A percentile compares a stretch with the other conserved stretches of the same genome.
These are phyloP conservation scores for Cassiopea andromeda DNA, from an alignment of 30 jellyfish, hydroid and myxozoan genomes.

Conservation along the genomic window DNA sequence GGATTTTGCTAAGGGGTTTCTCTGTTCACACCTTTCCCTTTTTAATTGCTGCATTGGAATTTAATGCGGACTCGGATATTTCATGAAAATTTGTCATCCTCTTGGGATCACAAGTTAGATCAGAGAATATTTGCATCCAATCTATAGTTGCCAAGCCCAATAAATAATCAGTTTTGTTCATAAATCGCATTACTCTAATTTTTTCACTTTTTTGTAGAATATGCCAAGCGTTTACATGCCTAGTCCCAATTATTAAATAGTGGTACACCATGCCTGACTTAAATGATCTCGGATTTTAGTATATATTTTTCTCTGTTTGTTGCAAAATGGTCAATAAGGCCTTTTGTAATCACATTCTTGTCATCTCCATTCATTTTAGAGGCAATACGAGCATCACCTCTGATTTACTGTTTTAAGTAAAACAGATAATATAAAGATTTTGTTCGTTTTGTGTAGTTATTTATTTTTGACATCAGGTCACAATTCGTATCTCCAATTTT, in stretches of 20 bases:
- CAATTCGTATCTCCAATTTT: no score
- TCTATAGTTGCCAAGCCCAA: slow-evolving; percentile 15
- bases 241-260: slow-evolving; percentile 7
- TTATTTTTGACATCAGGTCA: no score
- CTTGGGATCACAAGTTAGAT: slow-evolving; percentile 14
- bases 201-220: not conserved
- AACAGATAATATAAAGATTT: no score
- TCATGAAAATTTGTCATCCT: slow-evolving; percentile 31
- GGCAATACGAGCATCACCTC: no score
- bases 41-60: slow-evolving; percentile 27
- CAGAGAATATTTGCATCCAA: slow-evolving; percentile 11
- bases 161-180: slow-evolving; percentile 4
- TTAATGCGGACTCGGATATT: slow-evolving; percentile 15
- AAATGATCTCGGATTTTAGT: no score
- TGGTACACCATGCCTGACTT: slow-evolving; percentile 24
- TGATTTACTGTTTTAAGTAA: no score
- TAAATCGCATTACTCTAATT: not conserved
- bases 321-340: no score
- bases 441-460: no score
- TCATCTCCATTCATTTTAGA: no score
- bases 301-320: no score
- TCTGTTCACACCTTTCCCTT: slow-evolving; percentile 34
- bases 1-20: slow-evolving; percentile 25
- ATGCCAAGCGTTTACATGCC: slow-evolving; percentile 21
- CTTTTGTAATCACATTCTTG: no score